Evolutionary conservation across 2,113 vertebrate genomes (phyloP).

Genomic region (Protobothrops mucrosquamatus): DNA sequence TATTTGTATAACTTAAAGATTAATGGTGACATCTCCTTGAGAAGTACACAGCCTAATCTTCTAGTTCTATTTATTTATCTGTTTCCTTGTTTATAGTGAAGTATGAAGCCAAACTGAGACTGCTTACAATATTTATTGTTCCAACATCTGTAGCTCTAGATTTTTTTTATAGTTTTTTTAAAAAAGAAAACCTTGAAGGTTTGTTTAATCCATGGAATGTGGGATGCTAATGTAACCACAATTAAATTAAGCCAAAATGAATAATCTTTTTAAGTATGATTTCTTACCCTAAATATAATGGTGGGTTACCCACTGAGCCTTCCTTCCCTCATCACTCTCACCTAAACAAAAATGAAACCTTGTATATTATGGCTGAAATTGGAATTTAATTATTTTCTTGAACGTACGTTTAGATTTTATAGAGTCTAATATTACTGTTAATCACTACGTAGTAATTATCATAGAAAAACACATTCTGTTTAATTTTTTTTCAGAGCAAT

Average conservation of each 20-base stretch:
- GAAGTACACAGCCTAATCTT: background rate
- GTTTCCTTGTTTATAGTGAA: background rate
- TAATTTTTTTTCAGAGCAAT: conserved; percentile 41
- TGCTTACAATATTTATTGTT: background rate
- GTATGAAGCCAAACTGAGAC: background rate
- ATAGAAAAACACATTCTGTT: background rate
- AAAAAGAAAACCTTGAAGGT: background rate
- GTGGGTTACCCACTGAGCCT: background rate
- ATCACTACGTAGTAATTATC: background rate
- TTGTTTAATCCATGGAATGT: background rate
- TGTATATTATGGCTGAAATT: background rate
- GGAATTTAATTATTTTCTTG: background rate
- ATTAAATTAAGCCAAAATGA: background rate
- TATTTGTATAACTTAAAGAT: background rate
- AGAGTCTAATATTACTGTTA: background rate
- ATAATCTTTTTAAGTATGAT: background rate
- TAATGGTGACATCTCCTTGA: background rate
- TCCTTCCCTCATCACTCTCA: background rate
- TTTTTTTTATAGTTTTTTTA: background rate
- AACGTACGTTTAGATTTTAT: background rate
- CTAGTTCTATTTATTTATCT: background rate
- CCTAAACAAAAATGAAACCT: background rate
- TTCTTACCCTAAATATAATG: background rate
- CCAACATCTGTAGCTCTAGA: background rate
- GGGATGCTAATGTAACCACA: background rate